Evolutionary conservation across 2,797 vertebrate species (phyloP).

Genomic region (Chrosomus eos): DNA sequence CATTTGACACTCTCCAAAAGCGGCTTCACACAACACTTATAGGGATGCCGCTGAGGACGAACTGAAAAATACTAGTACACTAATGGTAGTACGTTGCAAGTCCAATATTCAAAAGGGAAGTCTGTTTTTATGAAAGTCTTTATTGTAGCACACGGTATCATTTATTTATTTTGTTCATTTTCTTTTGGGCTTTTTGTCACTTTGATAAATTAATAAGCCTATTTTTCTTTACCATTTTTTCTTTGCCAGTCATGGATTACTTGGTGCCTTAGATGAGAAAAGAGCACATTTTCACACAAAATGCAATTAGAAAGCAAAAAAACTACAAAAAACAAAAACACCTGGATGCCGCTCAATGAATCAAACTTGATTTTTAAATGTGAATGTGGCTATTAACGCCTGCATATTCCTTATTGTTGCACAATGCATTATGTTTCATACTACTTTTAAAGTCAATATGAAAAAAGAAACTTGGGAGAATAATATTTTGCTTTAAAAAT

Average conservation of each 20-base stretch:
- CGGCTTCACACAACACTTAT: slow-evolving; percentile 28
- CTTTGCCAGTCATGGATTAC: not conserved
- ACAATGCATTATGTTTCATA: too few species aligned
- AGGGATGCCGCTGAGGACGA: not conserved
- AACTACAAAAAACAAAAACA: not conserved
- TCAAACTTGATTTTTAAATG: not conserved
- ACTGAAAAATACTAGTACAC: not conserved
- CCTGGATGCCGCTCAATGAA: not conserved
- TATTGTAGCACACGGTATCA: not conserved
- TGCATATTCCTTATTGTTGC: too few species aligned
- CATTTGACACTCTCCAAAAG: slow-evolving; percentile 49
- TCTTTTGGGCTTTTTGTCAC: not conserved
- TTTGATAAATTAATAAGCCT: not conserved
- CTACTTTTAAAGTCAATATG: too few species aligned
- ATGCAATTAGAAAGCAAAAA: not conserved
- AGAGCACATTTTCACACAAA: too few species aligned
- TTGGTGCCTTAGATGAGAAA: not conserved
- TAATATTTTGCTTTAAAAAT: too few species aligned
- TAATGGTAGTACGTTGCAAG: slow-evolving; percentile 1
- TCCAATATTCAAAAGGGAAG: slow-evolving; percentile 1
- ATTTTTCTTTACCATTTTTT: not conserved
- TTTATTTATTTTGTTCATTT: not conserved
- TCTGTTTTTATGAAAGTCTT: not conserved
- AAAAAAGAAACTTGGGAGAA: too few species aligned
- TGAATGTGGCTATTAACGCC: too few species aligned